Evolutionary conservation across 2,797 vertebrate genomes (phyloP).

Genomic region (Oreochromis grahami): DNA sequence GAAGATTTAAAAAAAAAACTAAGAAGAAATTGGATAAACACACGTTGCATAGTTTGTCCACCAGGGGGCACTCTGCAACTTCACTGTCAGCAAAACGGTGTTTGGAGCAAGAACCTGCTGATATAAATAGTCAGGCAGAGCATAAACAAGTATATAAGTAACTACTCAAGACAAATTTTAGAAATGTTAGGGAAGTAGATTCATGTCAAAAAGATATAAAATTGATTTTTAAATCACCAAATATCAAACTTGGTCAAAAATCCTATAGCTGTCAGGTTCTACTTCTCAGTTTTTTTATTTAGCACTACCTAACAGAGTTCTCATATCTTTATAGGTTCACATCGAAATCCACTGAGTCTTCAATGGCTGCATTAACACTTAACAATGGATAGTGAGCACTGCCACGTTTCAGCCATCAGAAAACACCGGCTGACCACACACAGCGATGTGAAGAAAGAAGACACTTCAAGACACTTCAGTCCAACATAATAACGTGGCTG

Average conservation of each 20-base stretch:
- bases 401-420: not conserved
- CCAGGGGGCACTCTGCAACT: not conserved
- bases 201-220: not conserved
- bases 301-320: not conserved
- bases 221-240: not conserved
- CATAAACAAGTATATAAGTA: not conserved
- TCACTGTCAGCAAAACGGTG: not conserved
- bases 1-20: not conserved
- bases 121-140: not conserved
- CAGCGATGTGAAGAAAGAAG: conserved; percentile 14
- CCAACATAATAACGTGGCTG: conserved; percentile 26
- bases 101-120: not conserved
- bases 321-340: conserved; percentile 83
- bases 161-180: not conserved
- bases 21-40: not conserved
- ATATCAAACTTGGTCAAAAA: not conserved
- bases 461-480: not conserved
- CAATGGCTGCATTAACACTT: not conserved
- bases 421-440: not conserved
- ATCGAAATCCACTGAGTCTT: conserved; percentile 92
- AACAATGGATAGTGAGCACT: conserved; percentile 1
- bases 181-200: not conserved
- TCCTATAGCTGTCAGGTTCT: not conserved
- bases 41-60: not conserved
- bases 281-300: not conserved